Base-by-base conservation (phyloP, 2,888 invertebrate genomes). In the Encarsia formosa region DNA sequence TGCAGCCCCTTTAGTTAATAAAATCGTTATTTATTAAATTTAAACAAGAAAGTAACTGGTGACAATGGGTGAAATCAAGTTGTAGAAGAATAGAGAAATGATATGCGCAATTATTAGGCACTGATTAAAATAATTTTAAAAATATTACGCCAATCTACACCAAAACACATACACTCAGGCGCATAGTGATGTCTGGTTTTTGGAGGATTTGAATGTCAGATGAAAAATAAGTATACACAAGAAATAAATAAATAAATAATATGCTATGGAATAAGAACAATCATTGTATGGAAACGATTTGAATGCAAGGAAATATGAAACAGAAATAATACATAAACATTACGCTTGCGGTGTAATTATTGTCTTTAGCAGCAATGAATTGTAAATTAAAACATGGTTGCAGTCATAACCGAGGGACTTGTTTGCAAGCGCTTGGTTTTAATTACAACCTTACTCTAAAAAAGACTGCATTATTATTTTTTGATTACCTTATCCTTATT, bases 311-410 rank as follows among this genome's bases (percentile, higher is more conserved):
- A 52, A 52, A 38, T 49, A 45, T 46, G 50, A 55, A 52, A 48
- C 44, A 43, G 48, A 49, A 52, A 46, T 52, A 56, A 52, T 52
- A 50, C 58, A 56, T 57, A 59, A 56, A 58, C 53, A 53, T 56
- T 58, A 58, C 56, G 58, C 58, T 58, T 60, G 59, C 52, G 56
- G 60, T 59, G 59, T 60, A 60, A 58, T 58, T 59, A 58, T 59
- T 60, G 58, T 59, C 56, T 58, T 60, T 60, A 60, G 60, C 59
- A 55, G 59, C 59, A 60, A 60, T 59, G 57, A 59, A 59, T 60
- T 60, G 59, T 59, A 60, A 60, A 60, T 60, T 60, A 59, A 59
- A 59, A 59, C 31, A 31, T 49, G 34, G 58, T 59, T 59, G 59
- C 46, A 54, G 54, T 55, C 54, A 50, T 44, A 58, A 58, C 48